Evolutionary conservation across 1,140 invertebrate genomes (phyloP).

Genomic region (Drosophila carrolli): DNA sequence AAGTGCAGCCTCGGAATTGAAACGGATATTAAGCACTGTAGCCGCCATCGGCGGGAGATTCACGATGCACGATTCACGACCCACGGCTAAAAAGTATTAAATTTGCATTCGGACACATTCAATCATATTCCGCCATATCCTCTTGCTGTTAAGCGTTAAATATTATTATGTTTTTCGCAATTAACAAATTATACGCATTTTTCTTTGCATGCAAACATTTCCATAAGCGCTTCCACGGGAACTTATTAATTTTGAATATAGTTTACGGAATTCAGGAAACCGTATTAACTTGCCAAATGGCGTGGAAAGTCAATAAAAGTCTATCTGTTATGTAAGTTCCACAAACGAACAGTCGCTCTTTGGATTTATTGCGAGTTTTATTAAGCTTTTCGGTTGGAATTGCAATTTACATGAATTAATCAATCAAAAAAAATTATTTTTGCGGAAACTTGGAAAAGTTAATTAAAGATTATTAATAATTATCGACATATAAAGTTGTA

Average conservation of each 20-base stretch:
- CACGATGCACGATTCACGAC: constrained; percentile 5
- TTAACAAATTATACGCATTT: constrained; percentile 38
- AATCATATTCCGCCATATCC: constrained; percentile 35
- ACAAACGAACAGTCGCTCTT: constrained; percentile 12
- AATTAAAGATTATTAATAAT: not conserved
- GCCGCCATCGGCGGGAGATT: not conserved
- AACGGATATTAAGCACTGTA: constrained; percentile 69
- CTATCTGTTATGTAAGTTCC: constrained; percentile 40
- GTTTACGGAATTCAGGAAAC: constrained; percentile 35
- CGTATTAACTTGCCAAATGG: constrained; percentile 47
- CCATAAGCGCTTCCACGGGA: not conserved
- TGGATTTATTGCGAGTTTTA: constrained; percentile 15
- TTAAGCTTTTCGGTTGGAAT: constrained; percentile 15
- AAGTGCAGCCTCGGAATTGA: constrained; percentile 61
- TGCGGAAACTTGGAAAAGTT: not conserved
- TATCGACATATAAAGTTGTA: not conserved
- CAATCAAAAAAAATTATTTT: not conserved
- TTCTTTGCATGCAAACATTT: not conserved
- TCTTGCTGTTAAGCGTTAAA: constrained; percentile 25
- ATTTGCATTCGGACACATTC: constrained; percentile 34
- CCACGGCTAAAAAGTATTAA: constrained; percentile 35
- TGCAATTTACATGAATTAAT: constrained; percentile 20
- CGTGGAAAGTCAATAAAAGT: constrained; percentile 46
- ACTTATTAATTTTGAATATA: constrained; percentile 48
- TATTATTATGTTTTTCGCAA: constrained; percentile 42